Conservation (phyloP, 2,113 vertebrate genomes). For the Cyrtonyx montezumae region DNA sequence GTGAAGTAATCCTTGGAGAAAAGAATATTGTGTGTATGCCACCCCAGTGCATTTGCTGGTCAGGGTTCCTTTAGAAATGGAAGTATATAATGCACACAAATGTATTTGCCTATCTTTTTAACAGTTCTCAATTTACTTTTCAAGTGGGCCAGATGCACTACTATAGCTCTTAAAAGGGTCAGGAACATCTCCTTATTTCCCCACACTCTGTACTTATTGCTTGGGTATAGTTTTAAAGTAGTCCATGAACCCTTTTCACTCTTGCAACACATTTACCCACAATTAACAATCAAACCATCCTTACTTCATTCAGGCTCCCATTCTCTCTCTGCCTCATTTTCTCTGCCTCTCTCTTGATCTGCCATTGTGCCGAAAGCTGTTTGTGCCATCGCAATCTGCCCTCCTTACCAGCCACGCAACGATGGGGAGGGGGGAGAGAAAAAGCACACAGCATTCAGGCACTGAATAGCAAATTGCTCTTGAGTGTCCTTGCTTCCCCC, state of each 20-base stretch:
- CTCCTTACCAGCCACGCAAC: constrained; percentile 85
- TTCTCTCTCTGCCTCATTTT: constrained; percentile 88
- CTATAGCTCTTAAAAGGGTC: constrained; percentile 79
- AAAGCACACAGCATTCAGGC: constrained; percentile 90
- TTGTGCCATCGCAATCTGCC: constrained; percentile 88
- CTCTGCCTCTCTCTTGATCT: constrained; percentile 87
- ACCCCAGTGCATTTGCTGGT: constrained; percentile 58
- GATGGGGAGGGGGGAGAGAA: constrained; percentile 75
- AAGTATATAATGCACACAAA: constrained; percentile 73
- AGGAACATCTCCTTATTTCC: constrained; percentile 77
- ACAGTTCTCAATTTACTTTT: constrained; percentile 80
- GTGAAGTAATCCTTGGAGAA: constrained; percentile 66
- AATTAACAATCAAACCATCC: constrained; percentile 95
- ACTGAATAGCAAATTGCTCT: constrained; percentile 99
- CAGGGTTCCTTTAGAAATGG: constrained; percentile 62
- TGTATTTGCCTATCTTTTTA: constrained; percentile 78
- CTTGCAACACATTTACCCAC: constrained; percentile 90
- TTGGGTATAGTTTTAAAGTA: constrained; percentile 86
- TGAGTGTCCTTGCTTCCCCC: constrained; percentile 93
- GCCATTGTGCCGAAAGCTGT: constrained; percentile 91
- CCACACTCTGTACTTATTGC: constrained; percentile 78
- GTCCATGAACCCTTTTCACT: constrained; percentile 89
- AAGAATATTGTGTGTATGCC: constrained; percentile 23
- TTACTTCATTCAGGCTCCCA: constrained; percentile 81
- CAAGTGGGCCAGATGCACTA: constrained; percentile 81